Conservation (phyloP, 1,140 invertebrate species). For the Drosophila nigromelanica region DNA sequence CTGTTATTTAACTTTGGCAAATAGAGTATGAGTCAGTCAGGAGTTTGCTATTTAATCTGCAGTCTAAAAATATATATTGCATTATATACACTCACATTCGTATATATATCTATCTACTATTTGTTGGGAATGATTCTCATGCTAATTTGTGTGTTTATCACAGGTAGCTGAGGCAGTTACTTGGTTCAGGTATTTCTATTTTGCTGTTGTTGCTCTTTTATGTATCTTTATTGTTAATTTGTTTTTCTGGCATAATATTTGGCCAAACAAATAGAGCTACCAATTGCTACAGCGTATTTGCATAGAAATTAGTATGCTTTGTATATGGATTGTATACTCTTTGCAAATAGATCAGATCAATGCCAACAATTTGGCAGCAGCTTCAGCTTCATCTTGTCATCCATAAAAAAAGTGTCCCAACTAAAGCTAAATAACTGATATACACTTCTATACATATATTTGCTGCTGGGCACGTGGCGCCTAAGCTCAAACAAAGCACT, state of each 20-base stretch:
- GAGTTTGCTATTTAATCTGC: background rate
- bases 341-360: conserved; percentile 27
- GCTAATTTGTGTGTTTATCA: conserved; percentile 12
- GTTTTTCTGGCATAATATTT: conserved; percentile 19
- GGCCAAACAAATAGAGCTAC: conserved; percentile 31
- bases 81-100: background rate
- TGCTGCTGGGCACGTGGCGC: background rate
- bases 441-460: background rate
- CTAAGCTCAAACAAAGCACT: conserved; percentile 1
- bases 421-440: background rate
- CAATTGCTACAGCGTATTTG: conserved; percentile 31
- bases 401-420: background rate
- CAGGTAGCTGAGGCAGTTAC: conserved; percentile 5
- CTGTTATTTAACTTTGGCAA: background rate
- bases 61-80: background rate
- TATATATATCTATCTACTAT: background rate
- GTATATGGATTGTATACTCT: background rate
- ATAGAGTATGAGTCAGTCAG: background rate
- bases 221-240: background rate
- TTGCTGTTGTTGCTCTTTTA: background rate
- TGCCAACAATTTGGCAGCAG: background rate
- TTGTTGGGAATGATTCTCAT: conserved; percentile 8
- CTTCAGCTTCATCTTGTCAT: background rate
- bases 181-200: background rate
- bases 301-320: conserved; percentile 32